Base-by-base conservation (phyloP, 2,797 vertebrate species). In the Fringilla coelebs region DNA sequence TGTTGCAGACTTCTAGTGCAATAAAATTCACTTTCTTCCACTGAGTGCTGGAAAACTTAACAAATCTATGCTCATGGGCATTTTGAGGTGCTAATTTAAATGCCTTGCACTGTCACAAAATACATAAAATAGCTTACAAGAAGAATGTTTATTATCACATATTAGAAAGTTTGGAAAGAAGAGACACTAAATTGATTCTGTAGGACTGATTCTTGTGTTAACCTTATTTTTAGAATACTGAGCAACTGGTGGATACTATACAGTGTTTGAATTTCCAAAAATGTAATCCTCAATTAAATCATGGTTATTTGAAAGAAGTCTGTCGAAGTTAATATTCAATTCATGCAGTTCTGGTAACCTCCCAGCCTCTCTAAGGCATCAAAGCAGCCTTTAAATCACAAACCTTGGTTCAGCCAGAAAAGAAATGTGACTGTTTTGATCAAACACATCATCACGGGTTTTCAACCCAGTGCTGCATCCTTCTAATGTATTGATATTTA, bases 61-160 rank as follows among this genome's bases (percentile, higher is more conserved):
- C 11, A 81, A 75, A 82, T 75, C 55, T 55, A 29, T 76, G 77
- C 45, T 85, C 60, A 82, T 41, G 41, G 82, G 43, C 43, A 57
- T 55, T 88, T 55, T 46, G 71, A 95, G 32, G 26, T 62, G 49
- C 48, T 86, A 65, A 70, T 61, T 81, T 72, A 84, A 84, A 81
- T 49, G 43, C 15, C 31, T 76, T 17, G 17, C 29, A 36, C 14
- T 49, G 62, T n/a, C 68, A 78, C 11, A 80, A 88, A 68, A 57
- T 32, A 74, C 18, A 55, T 32, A 36, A 86, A 83, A 84, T 45
- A 66, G 9, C 48, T 75, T 62, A 54, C 31, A 84, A 75, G 25
- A 9, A 60, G 29, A 66, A 75, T 58, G 89, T 74, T 57, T 88
- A 70, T 68, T 62, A 67, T 66, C 26, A 67, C 40, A 49, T 11